A percentile compares a stretch with the other conserved stretches of the same genome.
Conservation (phyloP, 1,140 invertebrate species). For the Galleria mellonella region DNA sequence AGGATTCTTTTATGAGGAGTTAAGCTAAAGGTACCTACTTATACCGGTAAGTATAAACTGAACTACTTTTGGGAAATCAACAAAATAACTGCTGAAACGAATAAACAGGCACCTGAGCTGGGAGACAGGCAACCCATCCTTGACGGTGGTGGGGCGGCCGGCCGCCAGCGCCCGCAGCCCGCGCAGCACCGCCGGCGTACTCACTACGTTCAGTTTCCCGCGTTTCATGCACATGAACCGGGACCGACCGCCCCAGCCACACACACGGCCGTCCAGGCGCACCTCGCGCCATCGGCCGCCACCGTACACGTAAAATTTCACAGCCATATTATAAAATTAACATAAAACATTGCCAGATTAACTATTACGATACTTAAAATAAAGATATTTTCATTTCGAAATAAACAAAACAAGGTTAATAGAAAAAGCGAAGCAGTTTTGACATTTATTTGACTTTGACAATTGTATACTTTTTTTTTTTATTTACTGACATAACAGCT, state of each 20-base stretch:
- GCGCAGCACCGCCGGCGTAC: conserved; percentile 17
- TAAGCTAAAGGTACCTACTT: too few relatives aligned
- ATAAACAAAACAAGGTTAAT: too few relatives aligned
- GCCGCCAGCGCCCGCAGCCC: conserved; percentile 23
- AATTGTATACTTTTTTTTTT: too few relatives aligned
- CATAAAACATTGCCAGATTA: too few relatives aligned
- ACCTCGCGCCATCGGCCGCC: conserved; percentile 40
- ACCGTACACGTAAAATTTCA: conserved; percentile 31
- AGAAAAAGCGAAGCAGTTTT: too few relatives aligned
- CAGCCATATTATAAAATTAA: conserved; percentile 1
- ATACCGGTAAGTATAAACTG: too few relatives aligned
- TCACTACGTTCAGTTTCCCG: conserved; percentile 17
- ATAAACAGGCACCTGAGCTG: conserved; percentile 19
- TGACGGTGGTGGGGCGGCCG: conserved; percentile 13
- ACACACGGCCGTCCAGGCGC: conserved; percentile 22
- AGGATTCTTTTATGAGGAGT: too few relatives aligned
- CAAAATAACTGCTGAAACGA: not conserved
- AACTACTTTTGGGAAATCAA: too few relatives aligned
- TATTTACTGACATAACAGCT: too few relatives aligned
- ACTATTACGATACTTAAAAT: too few relatives aligned
- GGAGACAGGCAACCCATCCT: conserved; percentile 14
- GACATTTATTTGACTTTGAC: too few relatives aligned
- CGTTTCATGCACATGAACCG: conserved; percentile 20
- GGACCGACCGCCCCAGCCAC: conserved; percentile 23
- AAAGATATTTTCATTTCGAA: too few relatives aligned